Percentiles rank a stretch among this genome's conserved stretches.
Conservation (phyloP, 2,113 vertebrate species). For the Sturnira hondurensis region DNA sequence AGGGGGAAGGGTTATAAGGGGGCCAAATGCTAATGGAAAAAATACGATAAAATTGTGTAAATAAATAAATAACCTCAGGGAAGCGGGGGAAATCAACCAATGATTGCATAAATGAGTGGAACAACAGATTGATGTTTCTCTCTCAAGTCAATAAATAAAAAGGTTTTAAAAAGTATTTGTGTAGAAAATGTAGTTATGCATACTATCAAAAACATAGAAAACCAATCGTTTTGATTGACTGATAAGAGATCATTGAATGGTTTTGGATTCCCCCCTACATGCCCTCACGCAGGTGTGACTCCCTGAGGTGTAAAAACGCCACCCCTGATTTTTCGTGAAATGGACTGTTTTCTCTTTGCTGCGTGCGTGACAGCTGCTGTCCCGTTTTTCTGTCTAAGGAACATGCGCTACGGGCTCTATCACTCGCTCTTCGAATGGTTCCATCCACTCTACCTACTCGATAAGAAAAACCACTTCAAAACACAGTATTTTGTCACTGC, state of each 20-base stretch:
- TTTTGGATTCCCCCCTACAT: not conserved
- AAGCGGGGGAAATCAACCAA: too few species aligned
- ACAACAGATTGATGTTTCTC: not conserved
- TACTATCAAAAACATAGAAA: not conserved
- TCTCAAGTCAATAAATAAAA: not conserved
- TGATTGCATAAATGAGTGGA: too few species aligned
- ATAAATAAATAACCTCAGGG: too few species aligned
- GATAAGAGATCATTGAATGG: not conserved
- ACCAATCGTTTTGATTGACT: not conserved
- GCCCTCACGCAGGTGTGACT: not conserved
- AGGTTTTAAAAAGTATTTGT: not conserved
- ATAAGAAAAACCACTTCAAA: conserved; percentile 89
- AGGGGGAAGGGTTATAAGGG: too few species aligned
- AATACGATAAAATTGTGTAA: too few species aligned
- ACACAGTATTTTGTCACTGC: conserved; percentile 87
- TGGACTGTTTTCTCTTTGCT: not conserved
- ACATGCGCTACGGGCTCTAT: conserved; percentile 92
- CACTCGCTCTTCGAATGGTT: conserved; percentile 96
- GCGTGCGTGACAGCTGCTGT: not conserved
- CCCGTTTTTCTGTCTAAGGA: conserved; percentile 80
- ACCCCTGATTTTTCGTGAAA: not conserved
- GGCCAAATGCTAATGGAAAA: too few species aligned
- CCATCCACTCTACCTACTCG: conserved; percentile 91
- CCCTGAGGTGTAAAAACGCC: not conserved
- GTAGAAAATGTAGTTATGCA: not conserved